Evolutionary conservation across 2,888 invertebrate species (phyloP).

Genomic region (Mythimna lalbum): DNA sequence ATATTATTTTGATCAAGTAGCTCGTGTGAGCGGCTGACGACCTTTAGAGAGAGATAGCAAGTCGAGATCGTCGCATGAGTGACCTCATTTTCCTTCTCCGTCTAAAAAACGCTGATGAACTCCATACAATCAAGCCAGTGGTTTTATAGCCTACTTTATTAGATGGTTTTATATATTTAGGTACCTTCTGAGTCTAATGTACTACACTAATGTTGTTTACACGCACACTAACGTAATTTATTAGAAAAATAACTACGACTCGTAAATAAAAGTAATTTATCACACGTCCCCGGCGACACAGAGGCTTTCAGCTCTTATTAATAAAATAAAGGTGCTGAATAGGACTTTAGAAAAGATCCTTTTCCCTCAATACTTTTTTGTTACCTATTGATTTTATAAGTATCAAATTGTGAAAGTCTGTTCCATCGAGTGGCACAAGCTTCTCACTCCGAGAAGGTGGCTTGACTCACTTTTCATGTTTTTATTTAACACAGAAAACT

Average conservation of each 20-base stretch:
- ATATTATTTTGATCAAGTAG: conserved; percentile 8
- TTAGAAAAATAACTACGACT: conserved; percentile 23
- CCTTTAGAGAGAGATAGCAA: conserved; percentile 15
- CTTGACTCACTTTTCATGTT: not conserved
- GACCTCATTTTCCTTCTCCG: conserved; percentile 20
- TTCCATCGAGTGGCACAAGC: conserved; percentile 15
- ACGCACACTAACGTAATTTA: conserved; percentile 18
- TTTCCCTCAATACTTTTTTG: not conserved
- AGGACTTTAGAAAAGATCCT: conserved; percentile 2
- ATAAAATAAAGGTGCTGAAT: conserved; percentile 21
- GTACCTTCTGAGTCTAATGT: conserved; percentile 8
- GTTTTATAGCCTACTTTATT: conserved; percentile 37
- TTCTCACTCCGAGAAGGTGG: conserved; percentile 13
- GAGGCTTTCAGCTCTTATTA: conserved; percentile 14
- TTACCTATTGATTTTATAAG: conserved; percentile 39
- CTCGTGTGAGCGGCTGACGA: not conserved
- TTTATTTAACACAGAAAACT: conserved; percentile 17
- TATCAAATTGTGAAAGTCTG: conserved; percentile 27
- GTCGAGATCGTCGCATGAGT: not conserved
- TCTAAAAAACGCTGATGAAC: conserved; percentile 35
- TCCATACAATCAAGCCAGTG: conserved; percentile 26
- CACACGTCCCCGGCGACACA: conserved; percentile 22
- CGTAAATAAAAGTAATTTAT: conserved; percentile 45
- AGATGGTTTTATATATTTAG: not conserved
- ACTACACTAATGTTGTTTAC: conserved; percentile 34